These are phyloP conservation scores for Uropsilus gracilis DNA, from an alignment of 2,113 vertebrate species.

Conservation along the genomic window DNA sequence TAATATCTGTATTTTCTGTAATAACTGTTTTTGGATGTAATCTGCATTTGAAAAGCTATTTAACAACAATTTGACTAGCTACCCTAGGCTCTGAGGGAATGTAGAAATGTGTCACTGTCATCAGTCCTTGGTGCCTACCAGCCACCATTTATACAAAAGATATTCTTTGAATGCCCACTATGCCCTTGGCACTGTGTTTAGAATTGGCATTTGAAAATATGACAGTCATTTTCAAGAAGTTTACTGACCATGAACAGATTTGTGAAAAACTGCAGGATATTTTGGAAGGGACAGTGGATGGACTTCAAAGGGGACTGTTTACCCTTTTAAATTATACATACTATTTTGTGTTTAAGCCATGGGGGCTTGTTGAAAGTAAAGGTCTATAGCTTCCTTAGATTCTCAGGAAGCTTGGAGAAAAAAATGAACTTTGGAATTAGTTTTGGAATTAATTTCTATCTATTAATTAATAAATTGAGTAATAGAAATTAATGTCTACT, in stretches of 20 bases:
- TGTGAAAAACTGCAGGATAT: not conserved
- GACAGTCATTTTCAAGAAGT: not conserved
- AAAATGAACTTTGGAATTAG: not conserved
- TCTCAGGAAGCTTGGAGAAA: not conserved
- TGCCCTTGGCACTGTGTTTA: not conserved
- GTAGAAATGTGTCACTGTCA: not conserved
- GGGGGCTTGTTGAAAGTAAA: not conserved
- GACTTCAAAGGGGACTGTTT: not conserved
- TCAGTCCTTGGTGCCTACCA: not conserved
- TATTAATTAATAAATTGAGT: no score
- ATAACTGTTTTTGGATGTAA: constrained; percentile 1
- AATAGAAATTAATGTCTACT: no score
- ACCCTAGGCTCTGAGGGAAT: not conserved
- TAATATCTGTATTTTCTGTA: constrained; percentile 9
- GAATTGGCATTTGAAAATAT: not conserved
- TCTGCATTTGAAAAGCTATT: constrained; percentile 1
- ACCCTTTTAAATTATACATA: not conserved
- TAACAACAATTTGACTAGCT: constrained; percentile 26
- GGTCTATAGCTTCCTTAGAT: constrained; percentile 7
- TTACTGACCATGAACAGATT: not conserved
- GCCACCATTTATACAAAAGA: not conserved
- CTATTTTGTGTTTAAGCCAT: not conserved
- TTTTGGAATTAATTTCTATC: constrained; percentile 2
- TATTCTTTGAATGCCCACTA: not conserved
- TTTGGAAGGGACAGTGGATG: not conserved